Evolutionary conservation across 2,797 vertebrate species (phyloP), one percentile per base, ranked within the genome.

Genomic region (Epinephelus awoara): DNA sequence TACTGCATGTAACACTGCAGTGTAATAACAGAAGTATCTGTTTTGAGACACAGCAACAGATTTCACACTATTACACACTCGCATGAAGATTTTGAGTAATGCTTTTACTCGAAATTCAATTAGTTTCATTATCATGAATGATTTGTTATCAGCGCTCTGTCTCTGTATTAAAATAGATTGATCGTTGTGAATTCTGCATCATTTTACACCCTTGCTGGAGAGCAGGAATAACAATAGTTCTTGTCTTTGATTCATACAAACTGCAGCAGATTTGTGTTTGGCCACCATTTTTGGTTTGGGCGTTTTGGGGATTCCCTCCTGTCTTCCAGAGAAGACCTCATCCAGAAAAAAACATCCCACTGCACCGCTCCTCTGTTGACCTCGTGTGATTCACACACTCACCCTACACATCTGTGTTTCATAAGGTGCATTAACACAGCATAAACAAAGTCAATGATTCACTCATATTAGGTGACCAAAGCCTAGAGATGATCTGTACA

Each of bases 301-400:
- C 29, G 76, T 78, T 80, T 12, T 59, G 70, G 80, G 84, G 84
- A 86, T 83, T 81, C 85, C 85, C 75, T 70, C 15, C 44, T 57
- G 21, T 44, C 17, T 63, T 66, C 68, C 71, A 67, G 69, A 70
- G 77, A 54, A 54, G 25, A 72, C 18, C 7, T 73, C 46, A 10
- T 57, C 46, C 71, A 67, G 69, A 14, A 21, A 34, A 44, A 71
- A 61, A 55, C 72, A 75, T 58, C 40, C 23, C 73, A 70, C 54
- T 47, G 29, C 42, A 4, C 71, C 17, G 56, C 75, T 78, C 75
- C 76, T 80, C 67, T 6, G 67, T 17, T 56, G 46, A 83, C 76
- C 62, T 78, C 46, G 9, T 67, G 40, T 75, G 42, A 72, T 59
- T 51, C 75, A 57, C 6, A 66, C 42, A 49, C 19, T 51, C 74